phyloP scores from a whole-genome alignment of 2,888 invertebrate species.

The Agrotis ipsilon region DNA sequence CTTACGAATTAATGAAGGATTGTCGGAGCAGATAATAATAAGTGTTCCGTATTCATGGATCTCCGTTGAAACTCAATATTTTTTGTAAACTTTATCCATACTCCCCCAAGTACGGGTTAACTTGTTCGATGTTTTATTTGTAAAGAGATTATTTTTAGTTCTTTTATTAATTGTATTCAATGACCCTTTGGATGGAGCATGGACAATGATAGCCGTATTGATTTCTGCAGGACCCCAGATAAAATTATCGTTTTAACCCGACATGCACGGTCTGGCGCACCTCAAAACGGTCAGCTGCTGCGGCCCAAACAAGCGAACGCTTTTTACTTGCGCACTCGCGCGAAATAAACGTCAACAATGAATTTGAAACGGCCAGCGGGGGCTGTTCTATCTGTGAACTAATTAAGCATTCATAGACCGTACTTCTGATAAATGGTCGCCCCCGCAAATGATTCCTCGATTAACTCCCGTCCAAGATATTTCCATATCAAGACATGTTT shows the following conservation, averaged over 20 bases:
- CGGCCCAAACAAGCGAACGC: slow-evolving; percentile 78
- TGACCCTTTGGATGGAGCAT: slow-evolving; percentile 42
- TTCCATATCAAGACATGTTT: slow-evolving; percentile 91
- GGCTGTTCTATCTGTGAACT: slow-evolving; percentile 77
- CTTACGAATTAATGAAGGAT: slow-evolving; percentile 88
- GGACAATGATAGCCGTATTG: slow-evolving; percentile 74
- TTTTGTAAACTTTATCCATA: slow-evolving; percentile 47
- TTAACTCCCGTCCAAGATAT: slow-evolving; percentile 88
- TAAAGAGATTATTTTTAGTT: slow-evolving; percentile 21
- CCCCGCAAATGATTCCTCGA: slow-evolving; percentile 89
- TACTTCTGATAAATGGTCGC: slow-evolving; percentile 87
- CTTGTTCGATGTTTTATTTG: slow-evolving; percentile 26
- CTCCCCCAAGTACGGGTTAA: slow-evolving; percentile 1
- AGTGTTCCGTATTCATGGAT: slow-evolving; percentile 70
- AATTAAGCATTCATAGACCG: slow-evolving; percentile 86
- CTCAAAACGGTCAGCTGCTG: slow-evolving; percentile 83
- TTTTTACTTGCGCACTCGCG: slow-evolving; percentile 83
- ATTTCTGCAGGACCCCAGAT: slow-evolving; percentile 76
- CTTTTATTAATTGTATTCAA: slow-evolving; percentile 40
- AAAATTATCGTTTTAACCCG: slow-evolving; percentile 87
- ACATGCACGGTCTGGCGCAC: slow-evolving; percentile 82
- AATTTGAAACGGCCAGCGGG: slow-evolving; percentile 68
- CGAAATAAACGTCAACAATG: slow-evolving; percentile 84
- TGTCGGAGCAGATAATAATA: slow-evolving; percentile 75
- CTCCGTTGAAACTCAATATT: slow-evolving; percentile 68